Evolutionary conservation across 2,888 invertebrate species (phyloP).

Genomic region (Eupeodes luniger): DNA sequence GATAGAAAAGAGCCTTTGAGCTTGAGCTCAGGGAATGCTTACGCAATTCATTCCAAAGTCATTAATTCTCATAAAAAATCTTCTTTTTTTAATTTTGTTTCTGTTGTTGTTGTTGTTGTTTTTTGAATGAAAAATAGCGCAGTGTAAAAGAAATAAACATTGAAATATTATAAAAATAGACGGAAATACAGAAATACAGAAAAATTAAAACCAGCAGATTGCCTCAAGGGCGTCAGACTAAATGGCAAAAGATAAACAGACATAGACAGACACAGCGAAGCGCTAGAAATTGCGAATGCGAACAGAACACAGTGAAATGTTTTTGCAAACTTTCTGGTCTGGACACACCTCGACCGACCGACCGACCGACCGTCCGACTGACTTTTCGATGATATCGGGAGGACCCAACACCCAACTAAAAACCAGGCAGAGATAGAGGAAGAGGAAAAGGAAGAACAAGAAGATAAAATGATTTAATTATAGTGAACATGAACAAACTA

Average conservation of each 20-base stretch:
- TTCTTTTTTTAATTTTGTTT: no score
- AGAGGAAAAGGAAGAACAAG: neutral
- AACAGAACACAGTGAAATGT: neutral
- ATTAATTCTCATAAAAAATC: slow-evolving; percentile 29
- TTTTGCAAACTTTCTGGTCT: slow-evolving; percentile 11
- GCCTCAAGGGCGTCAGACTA: slow-evolving; percentile 43
- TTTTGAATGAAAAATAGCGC: slow-evolving; percentile 35
- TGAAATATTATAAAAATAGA: slow-evolving; percentile 71
- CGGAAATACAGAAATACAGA: slow-evolving; percentile 38
- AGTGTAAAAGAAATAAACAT: slow-evolving; percentile 55
- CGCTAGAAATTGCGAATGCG: neutral
- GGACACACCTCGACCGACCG: slow-evolving; percentile 6
- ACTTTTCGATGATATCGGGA: neutral
- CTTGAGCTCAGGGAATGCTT: slow-evolving; percentile 38
- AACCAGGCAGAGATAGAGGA: neutral
- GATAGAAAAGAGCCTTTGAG: neutral
- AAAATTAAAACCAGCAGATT: slow-evolving; percentile 19
- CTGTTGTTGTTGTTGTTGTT: neutral
- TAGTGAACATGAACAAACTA: slow-evolving; percentile 16
- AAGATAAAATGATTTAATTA: slow-evolving; percentile 21
- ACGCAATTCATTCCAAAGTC: slow-evolving; percentile 68
- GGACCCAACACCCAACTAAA: neutral
- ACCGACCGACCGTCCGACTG: no score
- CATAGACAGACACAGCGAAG: neutral
- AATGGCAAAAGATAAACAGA: slow-evolving; percentile 13